Percentiles rank a stretch among this genome's conserved stretches.
phyloP scores from a whole-genome alignment of 2,888 invertebrate genomes.

The Eupithecia vulgata region DNA sequence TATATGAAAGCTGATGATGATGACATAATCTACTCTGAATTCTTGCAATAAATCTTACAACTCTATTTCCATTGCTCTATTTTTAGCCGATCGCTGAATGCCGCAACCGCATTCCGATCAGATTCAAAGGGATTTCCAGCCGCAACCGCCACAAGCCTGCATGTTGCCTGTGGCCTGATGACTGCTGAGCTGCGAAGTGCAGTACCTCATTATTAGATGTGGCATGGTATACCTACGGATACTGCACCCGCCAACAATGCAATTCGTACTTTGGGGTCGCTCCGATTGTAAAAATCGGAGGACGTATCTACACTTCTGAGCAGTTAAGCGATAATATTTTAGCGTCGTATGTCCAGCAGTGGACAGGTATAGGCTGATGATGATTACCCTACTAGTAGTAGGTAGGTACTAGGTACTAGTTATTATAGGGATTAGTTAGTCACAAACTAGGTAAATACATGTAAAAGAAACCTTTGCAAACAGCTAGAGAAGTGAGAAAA shows the following conservation, averaged over 20 bases:
- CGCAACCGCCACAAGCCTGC: conserved; percentile 27
- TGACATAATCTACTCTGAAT: background rate
- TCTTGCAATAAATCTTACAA: conserved; percentile 12
- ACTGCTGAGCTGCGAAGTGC: conserved; percentile 30
- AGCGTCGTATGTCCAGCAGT: no score
- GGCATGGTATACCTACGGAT: conserved; percentile 77
- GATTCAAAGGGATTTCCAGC: conserved; percentile 13
- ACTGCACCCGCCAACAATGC: conserved; percentile 65
- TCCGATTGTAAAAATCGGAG: conserved; percentile 37
- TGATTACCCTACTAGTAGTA: no score
- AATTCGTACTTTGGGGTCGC: conserved; percentile 73
- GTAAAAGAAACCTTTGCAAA: background rate
- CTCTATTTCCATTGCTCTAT: conserved; percentile 14
- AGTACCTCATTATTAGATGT: conserved; percentile 55
- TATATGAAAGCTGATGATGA: background rate
- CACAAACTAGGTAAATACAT: background rate
- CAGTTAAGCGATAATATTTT: background rate
- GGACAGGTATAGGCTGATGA: no score
- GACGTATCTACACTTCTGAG: conserved; percentile 8
- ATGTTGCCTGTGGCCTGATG: conserved; percentile 18
- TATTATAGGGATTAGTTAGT: background rate
- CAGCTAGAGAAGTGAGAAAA: background rate
- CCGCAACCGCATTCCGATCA: conserved; percentile 9
- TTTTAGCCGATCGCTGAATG: conserved; percentile 4
- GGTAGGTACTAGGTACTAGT: background rate